These are phyloP conservation scores for Allobates femoralis DNA, from an alignment of 2,797 vertebrate genomes.

Conservation along the genomic window DNA sequence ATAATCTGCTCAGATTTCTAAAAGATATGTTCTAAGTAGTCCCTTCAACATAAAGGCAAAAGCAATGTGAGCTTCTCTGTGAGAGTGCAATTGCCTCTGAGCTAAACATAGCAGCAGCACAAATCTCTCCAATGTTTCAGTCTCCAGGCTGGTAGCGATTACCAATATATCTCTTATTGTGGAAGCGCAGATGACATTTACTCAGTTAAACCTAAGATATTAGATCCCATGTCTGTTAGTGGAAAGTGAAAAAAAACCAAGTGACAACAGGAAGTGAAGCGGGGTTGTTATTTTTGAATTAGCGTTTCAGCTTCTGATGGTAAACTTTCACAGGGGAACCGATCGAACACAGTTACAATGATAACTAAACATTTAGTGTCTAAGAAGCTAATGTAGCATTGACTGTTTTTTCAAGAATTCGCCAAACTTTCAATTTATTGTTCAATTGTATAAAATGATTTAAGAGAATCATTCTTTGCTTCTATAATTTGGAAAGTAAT, in stretches of 20 bases:
- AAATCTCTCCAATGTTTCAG: not conserved
- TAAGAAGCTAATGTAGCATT: not conserved
- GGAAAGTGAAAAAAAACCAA: not conserved
- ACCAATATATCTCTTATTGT: not conserved
- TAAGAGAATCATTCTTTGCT: not conserved
- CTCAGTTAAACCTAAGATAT: not conserved
- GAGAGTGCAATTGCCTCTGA: not conserved
- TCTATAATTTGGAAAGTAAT: not conserved
- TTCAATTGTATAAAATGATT: not conserved
- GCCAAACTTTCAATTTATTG: not conserved
- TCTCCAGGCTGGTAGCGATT: not conserved
- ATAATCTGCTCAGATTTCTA: not conserved
- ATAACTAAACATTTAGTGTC: not conserved
- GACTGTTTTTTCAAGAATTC: not conserved
- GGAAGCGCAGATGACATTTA: not conserved
- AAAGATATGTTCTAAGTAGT: not conserved
- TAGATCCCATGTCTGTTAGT: not conserved
- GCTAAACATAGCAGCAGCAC: not conserved
- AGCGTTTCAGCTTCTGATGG: not conserved
- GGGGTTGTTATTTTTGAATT: not conserved
- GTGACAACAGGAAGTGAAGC: constrained; percentile 6
- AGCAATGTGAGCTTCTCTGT: not conserved
- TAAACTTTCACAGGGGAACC: not conserved
- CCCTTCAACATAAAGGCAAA: not conserved
- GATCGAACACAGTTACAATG: not conserved